Base-by-base conservation (phyloP, 1,140 invertebrate species). In the Rhyzopertha dominica region DNA sequence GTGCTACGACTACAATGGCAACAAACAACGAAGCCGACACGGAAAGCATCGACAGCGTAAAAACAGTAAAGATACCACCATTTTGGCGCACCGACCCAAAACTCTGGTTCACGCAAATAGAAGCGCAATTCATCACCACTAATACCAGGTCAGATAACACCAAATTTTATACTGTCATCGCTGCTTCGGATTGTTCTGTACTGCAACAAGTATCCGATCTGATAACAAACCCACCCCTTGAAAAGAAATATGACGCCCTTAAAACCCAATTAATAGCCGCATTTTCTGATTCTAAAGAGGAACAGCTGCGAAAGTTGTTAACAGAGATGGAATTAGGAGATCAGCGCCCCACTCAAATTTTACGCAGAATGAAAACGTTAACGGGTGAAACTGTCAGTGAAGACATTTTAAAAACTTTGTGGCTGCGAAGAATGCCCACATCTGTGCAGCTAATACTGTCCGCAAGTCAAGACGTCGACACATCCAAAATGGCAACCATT, bases 311-410 rank as follows among this genome's bases (percentile, higher is more conserved):
- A 17, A 22, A 37, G 13, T 16, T 41, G 5, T 41, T 41, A n/a
- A 41, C 28, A 10, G 38, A 19, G 9, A 10, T n/a, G 36, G 36
- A 25, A 5, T 38, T 38, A 38, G 25, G 16, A 38, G 36, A 25
- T 14, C 16, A 20, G 19, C 19, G 10, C 5, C 19, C 19, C 19
- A 25, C 36, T 19, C 25, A n/a, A 24, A 38, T 38, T 41, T 32
- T 41, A 36, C 28, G 38, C 16, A 5, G 38, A n/a, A 10, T 41
- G 5, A 12, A 26, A 5, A 41, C 13, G 12, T 16, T 41, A 5
- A 41, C 28, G 28, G 24, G 5, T 32, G n/a, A 32, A 4, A 41
- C 28, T 16, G 38, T 26, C 23, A 26, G 13, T 34, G 23, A 41
- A n/a, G 38, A 41, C n/a, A 25, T 25, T 14, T 10, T 38, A 29